phyloP scores from a whole-genome alignment of 1,140 invertebrate species.

The Brachionus koreanus region DNA sequence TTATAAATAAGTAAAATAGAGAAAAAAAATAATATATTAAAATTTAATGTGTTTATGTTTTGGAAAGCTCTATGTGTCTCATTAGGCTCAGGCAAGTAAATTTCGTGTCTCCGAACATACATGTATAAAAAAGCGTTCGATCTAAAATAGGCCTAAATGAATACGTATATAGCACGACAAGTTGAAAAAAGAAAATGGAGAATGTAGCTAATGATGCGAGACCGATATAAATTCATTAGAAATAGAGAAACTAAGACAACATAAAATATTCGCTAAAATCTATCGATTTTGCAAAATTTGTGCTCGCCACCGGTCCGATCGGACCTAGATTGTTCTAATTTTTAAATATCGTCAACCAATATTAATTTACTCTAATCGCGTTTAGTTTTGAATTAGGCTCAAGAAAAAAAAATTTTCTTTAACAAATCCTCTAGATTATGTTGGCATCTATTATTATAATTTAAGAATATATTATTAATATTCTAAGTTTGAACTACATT shows the following conservation, averaged over 20 bases:
- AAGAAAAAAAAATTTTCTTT: not conserved
- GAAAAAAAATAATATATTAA: slow-evolving; percentile 25
- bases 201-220: slow-evolving; percentile 15
- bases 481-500: not conserved
- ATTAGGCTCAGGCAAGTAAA: not conserved
- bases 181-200: not conserved
- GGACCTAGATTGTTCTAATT: not conserved
- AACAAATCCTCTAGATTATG: slow-evolving; percentile 7
- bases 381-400: not conserved
- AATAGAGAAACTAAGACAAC: slow-evolving; percentile 7
- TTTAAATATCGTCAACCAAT: not conserved
- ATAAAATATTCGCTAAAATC: not conserved
- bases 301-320: not conserved
- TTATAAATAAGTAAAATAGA: not conserved
- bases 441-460: not conserved
- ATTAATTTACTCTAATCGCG: slow-evolving; percentile 12
- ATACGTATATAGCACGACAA: not conserved
- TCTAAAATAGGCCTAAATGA: not conserved
- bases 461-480: not conserved
- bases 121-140: not conserved
- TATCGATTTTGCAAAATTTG: not conserved
- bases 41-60: slow-evolving; percentile 11
- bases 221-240: not conserved
- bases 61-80: not conserved
- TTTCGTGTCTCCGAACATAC: not conserved